Evolutionary conservation across 2,888 invertebrate species (phyloP).

Genomic region (Eutolmus rufibarbis): DNA sequence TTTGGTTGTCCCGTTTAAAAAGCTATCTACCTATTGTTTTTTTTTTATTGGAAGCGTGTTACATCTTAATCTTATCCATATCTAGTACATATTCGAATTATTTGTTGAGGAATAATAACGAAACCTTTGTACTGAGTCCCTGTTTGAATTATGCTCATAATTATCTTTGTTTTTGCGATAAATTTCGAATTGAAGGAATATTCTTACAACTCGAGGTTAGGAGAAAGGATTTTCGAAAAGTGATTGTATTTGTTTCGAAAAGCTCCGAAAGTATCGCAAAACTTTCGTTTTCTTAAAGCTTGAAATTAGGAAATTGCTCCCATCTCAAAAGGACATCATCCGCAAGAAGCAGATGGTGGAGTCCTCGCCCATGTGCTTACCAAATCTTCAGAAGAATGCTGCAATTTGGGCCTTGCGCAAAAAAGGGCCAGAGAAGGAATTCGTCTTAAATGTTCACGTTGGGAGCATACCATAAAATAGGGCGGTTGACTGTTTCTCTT

Average conservation of each 20-base stretch:
- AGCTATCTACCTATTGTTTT: too few relatives aligned
- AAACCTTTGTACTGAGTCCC: too few relatives aligned
- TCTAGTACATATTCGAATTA: too few relatives aligned
- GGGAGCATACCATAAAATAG: neutral
- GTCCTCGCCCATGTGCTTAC: neutral
- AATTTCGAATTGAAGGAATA: too few relatives aligned
- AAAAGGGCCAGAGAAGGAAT: neutral
- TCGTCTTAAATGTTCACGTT: neutral
- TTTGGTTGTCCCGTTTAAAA: too few relatives aligned
- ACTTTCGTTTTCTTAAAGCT: neutral
- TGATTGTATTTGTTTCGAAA: neutral
- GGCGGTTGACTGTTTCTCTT: neutral
- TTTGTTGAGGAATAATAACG: too few relatives aligned
- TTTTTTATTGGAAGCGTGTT: too few relatives aligned
- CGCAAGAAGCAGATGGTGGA: neutral
- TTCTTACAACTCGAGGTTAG: neutral
- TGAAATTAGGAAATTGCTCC: neutral
- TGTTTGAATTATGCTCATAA: too few relatives aligned
- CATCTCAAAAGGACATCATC: neutral
- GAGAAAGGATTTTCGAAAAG: neutral
- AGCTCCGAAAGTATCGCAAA: neutral
- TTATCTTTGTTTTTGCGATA: too few relatives aligned
- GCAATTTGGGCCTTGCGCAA: conserved; percentile 29
- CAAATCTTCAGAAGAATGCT: conserved; percentile 8
- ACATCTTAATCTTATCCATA: too few relatives aligned